Conservation (phyloP, 2,797 vertebrate species). For the Allobates femoralis region DNA sequence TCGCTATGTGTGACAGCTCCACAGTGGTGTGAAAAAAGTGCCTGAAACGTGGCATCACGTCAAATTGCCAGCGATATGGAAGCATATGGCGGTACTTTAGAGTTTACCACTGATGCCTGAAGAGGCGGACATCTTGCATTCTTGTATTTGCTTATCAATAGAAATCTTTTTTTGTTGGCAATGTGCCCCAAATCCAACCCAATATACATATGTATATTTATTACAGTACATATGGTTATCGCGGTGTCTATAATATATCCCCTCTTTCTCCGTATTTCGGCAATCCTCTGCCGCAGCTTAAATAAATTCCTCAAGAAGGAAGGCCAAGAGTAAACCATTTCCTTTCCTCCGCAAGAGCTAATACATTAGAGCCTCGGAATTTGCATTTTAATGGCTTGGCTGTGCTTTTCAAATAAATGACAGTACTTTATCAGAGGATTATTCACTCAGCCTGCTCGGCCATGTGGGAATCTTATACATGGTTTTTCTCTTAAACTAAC, state of each 20-base stretch:
- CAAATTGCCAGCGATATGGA: too few species aligned
- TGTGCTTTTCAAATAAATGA: constrained; percentile 72
- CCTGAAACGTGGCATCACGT: too few species aligned
- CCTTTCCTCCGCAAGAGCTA: constrained; percentile 66
- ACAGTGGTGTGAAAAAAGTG: too few species aligned
- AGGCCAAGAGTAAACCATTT: constrained; percentile 70
- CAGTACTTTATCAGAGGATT: constrained; percentile 73
- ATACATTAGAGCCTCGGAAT: constrained; percentile 73
- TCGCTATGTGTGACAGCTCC: too few species aligned
- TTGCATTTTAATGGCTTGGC: constrained; percentile 75
- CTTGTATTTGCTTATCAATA: neutral
- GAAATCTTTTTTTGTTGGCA: too few species aligned
- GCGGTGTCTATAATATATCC: neutral
- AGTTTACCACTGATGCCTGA: neutral
- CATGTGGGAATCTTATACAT: constrained; percentile 31
- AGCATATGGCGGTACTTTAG: too few species aligned
- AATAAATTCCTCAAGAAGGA: constrained; percentile 72
- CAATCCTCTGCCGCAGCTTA: constrained; percentile 67
- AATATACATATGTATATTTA: too few species aligned
- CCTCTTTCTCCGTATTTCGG: constrained; percentile 36
- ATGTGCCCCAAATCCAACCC: neutral
- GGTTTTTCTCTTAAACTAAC: constrained; percentile 40
- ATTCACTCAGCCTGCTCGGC: constrained; percentile 67
- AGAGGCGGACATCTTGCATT: neutral
- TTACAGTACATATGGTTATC: neutral